Percentiles rank a stretch among this genome's conserved stretches.
These are phyloP conservation scores for Lepas anatifera DNA, from an alignment of 2,888 invertebrate genomes.

Conservation along the genomic window DNA sequence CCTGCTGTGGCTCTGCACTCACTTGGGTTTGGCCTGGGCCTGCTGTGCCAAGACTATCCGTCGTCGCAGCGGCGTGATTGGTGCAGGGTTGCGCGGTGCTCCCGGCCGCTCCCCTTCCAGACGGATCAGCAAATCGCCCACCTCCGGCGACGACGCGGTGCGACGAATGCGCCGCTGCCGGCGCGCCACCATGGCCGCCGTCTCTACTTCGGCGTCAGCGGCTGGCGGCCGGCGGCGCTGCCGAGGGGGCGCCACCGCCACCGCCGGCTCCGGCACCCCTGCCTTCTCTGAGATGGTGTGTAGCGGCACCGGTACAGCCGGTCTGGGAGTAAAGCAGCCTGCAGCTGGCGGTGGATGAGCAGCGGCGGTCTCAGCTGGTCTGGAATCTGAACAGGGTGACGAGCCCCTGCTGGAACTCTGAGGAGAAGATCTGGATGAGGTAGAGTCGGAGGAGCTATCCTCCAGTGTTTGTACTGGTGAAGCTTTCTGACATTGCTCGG, in stretches of 20 bases:
- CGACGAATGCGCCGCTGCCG: conserved; percentile 1
- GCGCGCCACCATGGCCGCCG: neutral
- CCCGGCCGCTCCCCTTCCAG: neutral
- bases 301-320: too few species aligned
- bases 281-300: too few species aligned
- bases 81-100: neutral
- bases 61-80: neutral
- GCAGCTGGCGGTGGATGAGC: too few species aligned
- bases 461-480: too few species aligned
- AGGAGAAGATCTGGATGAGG: too few species aligned
- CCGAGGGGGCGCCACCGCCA: neutral
- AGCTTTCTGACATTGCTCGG: too few species aligned
- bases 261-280: neutral
- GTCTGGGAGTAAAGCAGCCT: too few species aligned
- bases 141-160: neutral
- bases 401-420: too few species aligned
- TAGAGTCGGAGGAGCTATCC: too few species aligned
- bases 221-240: neutral
- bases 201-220: neutral
- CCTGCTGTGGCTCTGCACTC: too few species aligned
- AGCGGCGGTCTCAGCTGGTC: too few species aligned
- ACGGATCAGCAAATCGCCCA: neutral
- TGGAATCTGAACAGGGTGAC: too few species aligned
- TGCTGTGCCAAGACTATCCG: neutral
- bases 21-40: neutral